Evolutionary conservation across 2,888 invertebrate genomes (phyloP).

Genomic region (Hetaerina titia): DNA sequence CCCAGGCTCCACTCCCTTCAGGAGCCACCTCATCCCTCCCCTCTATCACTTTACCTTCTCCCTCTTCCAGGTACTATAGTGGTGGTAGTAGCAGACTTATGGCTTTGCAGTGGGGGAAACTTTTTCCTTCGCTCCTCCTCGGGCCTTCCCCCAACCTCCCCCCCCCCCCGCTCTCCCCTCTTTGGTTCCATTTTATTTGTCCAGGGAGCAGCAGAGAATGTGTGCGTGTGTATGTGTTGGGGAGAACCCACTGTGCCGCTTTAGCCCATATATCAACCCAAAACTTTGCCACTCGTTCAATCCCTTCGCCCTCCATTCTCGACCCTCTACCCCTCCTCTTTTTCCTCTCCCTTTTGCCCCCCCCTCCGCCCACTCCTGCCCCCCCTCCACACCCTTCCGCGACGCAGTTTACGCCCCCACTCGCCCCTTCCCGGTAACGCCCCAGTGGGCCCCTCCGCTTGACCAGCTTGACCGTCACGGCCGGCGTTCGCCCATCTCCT

Average conservation of each 20-base stretch:
- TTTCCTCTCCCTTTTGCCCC: background rate
- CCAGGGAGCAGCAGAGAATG: background rate
- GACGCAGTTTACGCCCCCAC: background rate
- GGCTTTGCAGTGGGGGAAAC: constrained; percentile 47
- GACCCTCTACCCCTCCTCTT: background rate
- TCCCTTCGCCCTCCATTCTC: constrained; percentile 16
- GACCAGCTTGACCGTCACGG: background rate
- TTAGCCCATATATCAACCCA: constrained; percentile 56
- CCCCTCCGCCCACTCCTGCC: background rate
- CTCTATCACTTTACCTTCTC: background rate
- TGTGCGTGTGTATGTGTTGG: background rate
- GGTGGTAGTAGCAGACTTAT: constrained; percentile 56
- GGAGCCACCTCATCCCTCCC: no score
- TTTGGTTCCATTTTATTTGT: constrained; percentile 25
- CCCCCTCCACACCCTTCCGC: background rate
- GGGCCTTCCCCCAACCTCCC: background rate
- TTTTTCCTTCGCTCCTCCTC: constrained; percentile 47
- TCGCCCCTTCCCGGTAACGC: background rate
- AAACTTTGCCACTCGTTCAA: constrained; percentile 59
- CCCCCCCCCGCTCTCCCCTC: background rate
- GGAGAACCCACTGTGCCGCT: constrained; percentile 4
- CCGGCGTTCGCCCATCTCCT: background rate
- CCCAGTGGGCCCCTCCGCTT: background rate
- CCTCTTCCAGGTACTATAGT: background rate
- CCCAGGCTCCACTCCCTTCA: background rate